phyloP scores from a whole-genome alignment of 64 coral and sea anemone species.

The Montipora foliosa region DNA sequence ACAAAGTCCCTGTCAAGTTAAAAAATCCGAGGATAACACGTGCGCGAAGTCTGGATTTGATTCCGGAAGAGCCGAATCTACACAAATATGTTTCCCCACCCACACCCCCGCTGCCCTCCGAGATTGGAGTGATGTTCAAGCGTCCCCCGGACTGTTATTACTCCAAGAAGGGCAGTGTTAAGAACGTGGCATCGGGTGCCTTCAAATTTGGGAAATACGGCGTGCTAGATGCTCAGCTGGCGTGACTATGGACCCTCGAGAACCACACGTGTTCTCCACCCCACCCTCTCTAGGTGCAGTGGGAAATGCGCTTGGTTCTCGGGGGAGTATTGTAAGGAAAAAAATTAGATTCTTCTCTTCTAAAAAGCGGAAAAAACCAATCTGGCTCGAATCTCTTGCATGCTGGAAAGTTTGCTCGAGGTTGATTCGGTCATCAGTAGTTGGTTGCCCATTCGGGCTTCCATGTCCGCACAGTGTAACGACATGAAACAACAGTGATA shows the following conservation, averaged over 20 bases:
- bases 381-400: background rate
- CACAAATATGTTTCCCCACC: slow-evolving; percentile 39
- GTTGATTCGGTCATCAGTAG: too few species aligned
- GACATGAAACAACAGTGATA: too few species aligned
- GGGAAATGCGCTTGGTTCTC: slow-evolving; percentile 28
- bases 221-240: slow-evolving; percentile 31
- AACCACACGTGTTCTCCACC: background rate
- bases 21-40: slow-evolving; percentile 7
- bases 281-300: background rate
- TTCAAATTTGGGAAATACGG: slow-evolving; percentile 49
- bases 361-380: background rate
- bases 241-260: slow-evolving; percentile 40
- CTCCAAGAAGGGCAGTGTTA: background rate
- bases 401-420: background rate
- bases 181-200: background rate
- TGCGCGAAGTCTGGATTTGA: slow-evolving; percentile 62
- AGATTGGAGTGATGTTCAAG: slow-evolving; percentile 46
- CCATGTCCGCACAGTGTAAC: too few species aligned
- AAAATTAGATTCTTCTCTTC: background rate
- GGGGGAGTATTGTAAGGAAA: background rate
- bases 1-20: background rate
- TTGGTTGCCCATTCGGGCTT: too few species aligned
- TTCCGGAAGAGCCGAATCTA: slow-evolving; percentile 52
- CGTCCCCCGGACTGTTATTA: slow-evolving; percentile 41
- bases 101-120: slow-evolving; percentile 13